Evolutionary conservation across 2,797 vertebrate species (phyloP), one percentile per base, ranked within the genome.

Genomic region (Vespertilio murinus): DNA sequence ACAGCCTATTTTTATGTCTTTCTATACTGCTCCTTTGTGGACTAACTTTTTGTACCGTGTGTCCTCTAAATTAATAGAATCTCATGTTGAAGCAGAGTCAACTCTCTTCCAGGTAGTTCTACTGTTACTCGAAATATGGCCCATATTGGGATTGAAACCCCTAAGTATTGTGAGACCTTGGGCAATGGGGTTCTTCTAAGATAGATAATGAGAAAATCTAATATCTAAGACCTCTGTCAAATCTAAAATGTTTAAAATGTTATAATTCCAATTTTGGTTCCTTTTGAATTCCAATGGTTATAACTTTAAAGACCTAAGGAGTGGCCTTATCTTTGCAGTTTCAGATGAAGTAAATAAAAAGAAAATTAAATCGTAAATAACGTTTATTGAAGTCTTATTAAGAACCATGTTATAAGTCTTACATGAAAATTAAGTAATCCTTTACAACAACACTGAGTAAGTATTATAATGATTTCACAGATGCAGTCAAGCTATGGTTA

Each of bases 301-400:
- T 33, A 65, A 22, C 88, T 96, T 86, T 79, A 86, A 69, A 93
- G 89, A 74, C 33, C 23, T 61, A 92, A 71, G 35, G 28, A 83
- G 74, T 65, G 20, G 8, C 16, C 25, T 91, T 91, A 13, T 69
- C 25, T 79, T 56, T 90, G 13, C 10, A 87, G 14, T 67, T 84
- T 71, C 40, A 85, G 83, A 49, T 79, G 16, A 75, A 59, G 70
- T 54, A 84, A 82, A 49, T 69, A 81, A 93, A 70, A 81, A n/a
- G 16, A 75, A 86, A 71, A 49, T 17, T 78, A 9, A 23, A 42
- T 49, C 70, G 59, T 56, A 87, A 12, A 22, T 33, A 45, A 65
- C 11, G 75, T 64, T 95, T 54, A 75, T 14, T 80, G 13, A 93
- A 12, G 22, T 59, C 45, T 80, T 94, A 61, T 73, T 93, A 91